Conservation (phyloP, 2,888 invertebrate genomes). For the Acanthosepion pharaonis region DNA sequence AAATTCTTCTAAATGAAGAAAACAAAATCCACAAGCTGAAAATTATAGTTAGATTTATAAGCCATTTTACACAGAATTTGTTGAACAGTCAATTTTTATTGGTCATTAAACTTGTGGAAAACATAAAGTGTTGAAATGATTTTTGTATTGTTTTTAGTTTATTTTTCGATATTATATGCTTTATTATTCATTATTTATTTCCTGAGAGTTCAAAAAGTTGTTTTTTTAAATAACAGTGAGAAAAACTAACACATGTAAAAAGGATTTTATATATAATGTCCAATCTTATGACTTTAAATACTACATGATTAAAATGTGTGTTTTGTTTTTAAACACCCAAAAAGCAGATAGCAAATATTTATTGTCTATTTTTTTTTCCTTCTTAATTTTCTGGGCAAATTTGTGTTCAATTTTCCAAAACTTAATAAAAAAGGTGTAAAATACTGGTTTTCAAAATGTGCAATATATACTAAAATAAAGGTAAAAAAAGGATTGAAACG, state of each 20-base stretch:
- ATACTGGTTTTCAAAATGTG: neutral
- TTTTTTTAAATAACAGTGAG: neutral
- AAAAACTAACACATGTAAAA: neutral
- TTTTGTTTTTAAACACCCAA: neutral
- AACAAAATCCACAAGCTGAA: neutral
- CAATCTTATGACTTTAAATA: neutral
- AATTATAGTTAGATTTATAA: neutral
- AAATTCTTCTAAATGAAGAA: neutral
- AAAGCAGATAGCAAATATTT: neutral
- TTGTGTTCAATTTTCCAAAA: neutral
- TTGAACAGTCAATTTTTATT: neutral
- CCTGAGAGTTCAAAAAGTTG: neutral
- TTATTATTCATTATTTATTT: neutral
- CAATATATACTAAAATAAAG: neutral
- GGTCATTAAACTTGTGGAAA: neutral
- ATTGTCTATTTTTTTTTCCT: neutral
- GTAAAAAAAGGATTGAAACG: neutral
- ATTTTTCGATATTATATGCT: neutral
- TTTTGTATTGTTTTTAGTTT: neutral
- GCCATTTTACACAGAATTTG: neutral
- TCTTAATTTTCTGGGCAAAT: neutral
- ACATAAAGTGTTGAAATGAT: neutral
- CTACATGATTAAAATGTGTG: neutral
- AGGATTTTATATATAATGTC: no score
- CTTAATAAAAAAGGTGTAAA: neutral